Percentiles rank a stretch among this genome's conserved stretches.
Conservation (phyloP, 2,888 invertebrate species). For the Myathropa florea region DNA sequence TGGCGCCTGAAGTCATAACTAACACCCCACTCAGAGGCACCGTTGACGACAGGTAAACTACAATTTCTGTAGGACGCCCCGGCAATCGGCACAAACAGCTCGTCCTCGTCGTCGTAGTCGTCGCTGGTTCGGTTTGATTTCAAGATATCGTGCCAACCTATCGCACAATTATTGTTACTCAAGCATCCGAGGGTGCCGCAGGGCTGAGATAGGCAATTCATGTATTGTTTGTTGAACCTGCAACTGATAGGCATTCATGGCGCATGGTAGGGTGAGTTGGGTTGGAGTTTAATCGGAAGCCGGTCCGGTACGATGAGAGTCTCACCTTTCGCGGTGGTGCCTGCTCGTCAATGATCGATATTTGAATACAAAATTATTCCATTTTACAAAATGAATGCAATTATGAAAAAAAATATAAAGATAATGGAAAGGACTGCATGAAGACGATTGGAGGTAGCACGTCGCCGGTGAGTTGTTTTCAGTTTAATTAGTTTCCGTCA, state of each 20-base stretch:
- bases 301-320: neutral
- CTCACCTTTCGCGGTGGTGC: neutral
- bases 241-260: neutral
- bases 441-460: neutral
- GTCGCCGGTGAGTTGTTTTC: neutral
- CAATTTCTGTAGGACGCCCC: conserved; percentile 41
- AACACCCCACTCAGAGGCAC: conserved; percentile 22
- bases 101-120: neutral
- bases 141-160: conserved; percentile 61
- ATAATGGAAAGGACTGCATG: neutral
- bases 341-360: conserved; percentile 25
- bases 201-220: conserved; percentile 16
- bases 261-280: neutral
- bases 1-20: neutral
- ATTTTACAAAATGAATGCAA: conserved; percentile 32
- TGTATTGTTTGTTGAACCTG: conserved; percentile 21
- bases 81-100: conserved; percentile 51
- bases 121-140: conserved; percentile 38
- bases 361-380: conserved; percentile 37
- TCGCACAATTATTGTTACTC: conserved; percentile 60
- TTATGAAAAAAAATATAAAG: conserved; percentile 1
- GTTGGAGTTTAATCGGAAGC: neutral
- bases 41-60: conserved; percentile 58
- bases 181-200: conserved; percentile 31
- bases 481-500: conserved; percentile 20